Percentiles rank a stretch among this genome's conserved stretches.
Evolutionary conservation across 2,113 vertebrate species (phyloP).

Genomic region (Pseudolaguvia tuberculata): DNA sequence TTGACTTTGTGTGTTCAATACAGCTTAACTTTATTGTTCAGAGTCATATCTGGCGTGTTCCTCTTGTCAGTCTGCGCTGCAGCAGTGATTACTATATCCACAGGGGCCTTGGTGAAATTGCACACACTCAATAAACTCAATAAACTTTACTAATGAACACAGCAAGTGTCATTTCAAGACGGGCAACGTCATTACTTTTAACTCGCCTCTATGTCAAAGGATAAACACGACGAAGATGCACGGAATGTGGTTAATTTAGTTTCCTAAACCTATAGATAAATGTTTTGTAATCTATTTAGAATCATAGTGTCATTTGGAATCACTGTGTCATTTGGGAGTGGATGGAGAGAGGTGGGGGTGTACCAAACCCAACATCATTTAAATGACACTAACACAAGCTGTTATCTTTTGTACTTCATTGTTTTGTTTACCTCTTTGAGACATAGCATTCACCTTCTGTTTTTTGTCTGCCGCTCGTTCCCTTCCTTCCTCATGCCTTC

Average conservation of each 20-base stretch:
- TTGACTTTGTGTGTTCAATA: constrained; percentile 42
- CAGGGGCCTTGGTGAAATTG: constrained; percentile 39
- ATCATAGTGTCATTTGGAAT: not conserved
- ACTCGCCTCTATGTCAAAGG: constrained; percentile 20
- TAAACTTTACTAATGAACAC: constrained; percentile 45
- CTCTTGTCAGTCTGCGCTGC: constrained; percentile 36
- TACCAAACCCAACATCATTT: not conserved
- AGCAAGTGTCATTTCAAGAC: constrained; percentile 34
- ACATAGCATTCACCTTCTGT: constrained; percentile 19
- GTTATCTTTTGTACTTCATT: not conserved
- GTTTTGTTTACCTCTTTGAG: constrained; percentile 1
- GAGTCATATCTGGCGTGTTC: constrained; percentile 36
- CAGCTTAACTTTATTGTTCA: constrained; percentile 36
- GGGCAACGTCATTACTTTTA: constrained; percentile 37
- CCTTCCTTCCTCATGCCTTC: constrained; percentile 17
- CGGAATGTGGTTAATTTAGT: constrained; percentile 3
- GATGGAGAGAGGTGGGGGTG: not conserved
- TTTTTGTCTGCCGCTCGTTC: constrained; percentile 10
- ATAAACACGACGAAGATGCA: not conserved
- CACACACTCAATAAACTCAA: constrained; percentile 46
- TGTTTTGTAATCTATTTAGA: constrained; percentile 2
- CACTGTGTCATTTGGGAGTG: not conserved
- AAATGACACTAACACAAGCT: not conserved
- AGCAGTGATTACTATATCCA: constrained; percentile 47
- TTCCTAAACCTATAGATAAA: not conserved